These are phyloP conservation scores for Phoeniculus purpureus DNA, from an alignment of 2,797 vertebrate genomes.

Conservation along the genomic window DNA sequence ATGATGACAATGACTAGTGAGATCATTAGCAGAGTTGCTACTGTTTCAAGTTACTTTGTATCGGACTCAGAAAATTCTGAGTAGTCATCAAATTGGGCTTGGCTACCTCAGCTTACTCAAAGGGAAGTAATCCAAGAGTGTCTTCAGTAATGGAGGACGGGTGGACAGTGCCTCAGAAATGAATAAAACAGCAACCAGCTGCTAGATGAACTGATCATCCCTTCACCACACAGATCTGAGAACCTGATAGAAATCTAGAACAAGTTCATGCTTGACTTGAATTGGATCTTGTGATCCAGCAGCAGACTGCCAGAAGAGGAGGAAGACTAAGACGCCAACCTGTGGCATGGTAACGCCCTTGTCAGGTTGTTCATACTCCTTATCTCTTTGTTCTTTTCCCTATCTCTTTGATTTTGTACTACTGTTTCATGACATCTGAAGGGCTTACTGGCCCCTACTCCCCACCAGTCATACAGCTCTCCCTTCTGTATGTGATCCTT, in stretches of 20 bases:
- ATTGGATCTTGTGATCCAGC: background rate
- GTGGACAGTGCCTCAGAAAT: background rate
- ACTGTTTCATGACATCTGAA: background rate
- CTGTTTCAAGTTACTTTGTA: background rate
- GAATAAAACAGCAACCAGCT: background rate
- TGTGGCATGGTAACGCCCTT: background rate
- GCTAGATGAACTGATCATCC: background rate
- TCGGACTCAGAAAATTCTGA: background rate
- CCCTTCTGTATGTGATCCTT: background rate
- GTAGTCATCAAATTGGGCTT: background rate
- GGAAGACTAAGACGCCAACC: background rate
- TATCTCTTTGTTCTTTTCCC: background rate
- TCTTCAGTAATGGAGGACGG: background rate
- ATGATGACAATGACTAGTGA: background rate
- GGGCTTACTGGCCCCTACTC: background rate
- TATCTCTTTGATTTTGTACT: background rate
- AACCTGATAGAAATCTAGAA: background rate
- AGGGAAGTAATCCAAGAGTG: background rate
- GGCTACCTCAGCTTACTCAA: background rate
- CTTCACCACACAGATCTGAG: background rate
- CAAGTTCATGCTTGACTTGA: background rate
- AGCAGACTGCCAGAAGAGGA: background rate
- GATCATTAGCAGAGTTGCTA: background rate
- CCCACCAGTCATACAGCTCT: background rate
- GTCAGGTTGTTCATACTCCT: background rate